Evolutionary conservation across 2,888 invertebrate species (phyloP).

Genomic region (Papilio gigon): DNA sequence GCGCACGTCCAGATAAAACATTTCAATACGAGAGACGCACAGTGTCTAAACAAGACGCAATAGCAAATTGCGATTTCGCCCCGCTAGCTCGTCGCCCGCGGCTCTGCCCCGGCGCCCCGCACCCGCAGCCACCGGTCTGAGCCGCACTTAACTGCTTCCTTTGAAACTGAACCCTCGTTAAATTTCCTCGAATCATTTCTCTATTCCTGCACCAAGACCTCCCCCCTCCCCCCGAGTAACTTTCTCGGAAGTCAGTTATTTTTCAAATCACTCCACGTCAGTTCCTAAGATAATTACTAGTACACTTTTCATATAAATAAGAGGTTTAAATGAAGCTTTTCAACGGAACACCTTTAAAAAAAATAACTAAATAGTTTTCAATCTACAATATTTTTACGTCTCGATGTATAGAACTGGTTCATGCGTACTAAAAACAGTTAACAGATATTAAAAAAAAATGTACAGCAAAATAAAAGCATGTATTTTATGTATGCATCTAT

Average conservation of each 20-base stretch:
- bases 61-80: constrained; percentile 8
- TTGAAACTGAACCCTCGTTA: constrained; percentile 25
- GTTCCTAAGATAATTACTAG: background rate
- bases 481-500: too few species aligned
- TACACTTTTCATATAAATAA: constrained; percentile 1
- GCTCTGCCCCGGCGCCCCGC: background rate
- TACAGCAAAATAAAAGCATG: too few species aligned
- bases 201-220: background rate
- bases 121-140: background rate
- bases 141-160: constrained; percentile 18
- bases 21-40: background rate
- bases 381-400: too few species aligned
- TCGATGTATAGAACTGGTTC: too few species aligned
- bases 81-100: background rate
- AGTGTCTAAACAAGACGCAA: constrained; percentile 2
- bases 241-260: background rate
- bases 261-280: background rate
- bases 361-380: too few species aligned
- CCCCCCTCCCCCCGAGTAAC: background rate
- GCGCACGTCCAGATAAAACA: too few species aligned
- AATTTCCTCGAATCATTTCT: constrained; percentile 18
- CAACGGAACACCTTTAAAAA: background rate
- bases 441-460: too few species aligned
- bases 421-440: too few species aligned
- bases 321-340: background rate